Percentiles rank a stretch among this genome's conserved stretches.
phyloP scores from a whole-genome alignment of 2,113 vertebrate genomes.

The Ceuthmochares aereus region DNA sequence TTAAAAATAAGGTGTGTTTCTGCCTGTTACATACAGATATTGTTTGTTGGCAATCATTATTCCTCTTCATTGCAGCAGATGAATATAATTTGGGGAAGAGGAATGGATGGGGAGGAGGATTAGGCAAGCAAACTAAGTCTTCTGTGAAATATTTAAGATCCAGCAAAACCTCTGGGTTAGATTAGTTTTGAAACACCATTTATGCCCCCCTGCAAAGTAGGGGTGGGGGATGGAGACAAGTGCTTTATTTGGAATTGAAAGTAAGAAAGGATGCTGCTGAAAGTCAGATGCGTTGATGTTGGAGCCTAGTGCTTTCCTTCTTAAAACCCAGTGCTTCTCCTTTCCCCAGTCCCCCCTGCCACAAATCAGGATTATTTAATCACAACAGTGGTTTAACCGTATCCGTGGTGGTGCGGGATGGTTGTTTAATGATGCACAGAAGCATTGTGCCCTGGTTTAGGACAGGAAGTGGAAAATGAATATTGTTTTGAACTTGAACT shows the following conservation, averaged over 20 bases:
- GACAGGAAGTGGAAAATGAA: slow-evolving; percentile 58
- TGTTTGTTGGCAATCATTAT: slow-evolving; percentile 1
- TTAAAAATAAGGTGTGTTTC: background rate
- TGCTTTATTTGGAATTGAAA: background rate
- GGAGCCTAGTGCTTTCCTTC: background rate
- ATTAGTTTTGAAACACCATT: background rate
- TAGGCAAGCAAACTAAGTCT: background rate
- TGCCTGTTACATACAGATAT: background rate
- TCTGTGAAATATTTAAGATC: slow-evolving; percentile 12
- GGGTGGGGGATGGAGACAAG: background rate
- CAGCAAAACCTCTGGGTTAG: background rate
- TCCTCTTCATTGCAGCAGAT: background rate
- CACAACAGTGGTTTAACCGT: background rate
- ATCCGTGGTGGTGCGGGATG: background rate
- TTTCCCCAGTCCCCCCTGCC: background rate
- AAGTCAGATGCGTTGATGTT: background rate
- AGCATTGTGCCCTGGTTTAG: slow-evolving; percentile 15
- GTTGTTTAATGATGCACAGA: background rate
- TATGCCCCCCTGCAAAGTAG: background rate
- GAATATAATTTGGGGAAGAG: background rate
- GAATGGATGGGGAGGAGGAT: background rate
- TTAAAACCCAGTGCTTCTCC: background rate
- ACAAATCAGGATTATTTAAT: background rate
- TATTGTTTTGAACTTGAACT: slow-evolving; percentile 67
- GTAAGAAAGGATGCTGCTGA: background rate